Evolutionary conservation across 35 echinoderm and acorn worm species (phyloP), one percentile per base, ranked within the genome.

Genomic region (Holothuria glaberrima): DNA sequence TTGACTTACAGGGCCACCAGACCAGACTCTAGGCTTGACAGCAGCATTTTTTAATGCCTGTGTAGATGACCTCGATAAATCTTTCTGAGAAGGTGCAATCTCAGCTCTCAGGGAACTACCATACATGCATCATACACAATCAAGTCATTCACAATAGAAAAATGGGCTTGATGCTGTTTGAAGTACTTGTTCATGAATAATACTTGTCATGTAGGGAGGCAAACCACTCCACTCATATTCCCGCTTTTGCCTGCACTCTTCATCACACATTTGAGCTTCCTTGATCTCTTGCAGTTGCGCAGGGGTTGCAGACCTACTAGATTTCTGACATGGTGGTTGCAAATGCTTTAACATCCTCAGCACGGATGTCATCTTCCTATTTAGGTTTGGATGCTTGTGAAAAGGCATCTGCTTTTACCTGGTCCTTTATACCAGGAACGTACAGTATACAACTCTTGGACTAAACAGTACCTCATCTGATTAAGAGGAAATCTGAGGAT

Each of bases 31-130:
- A 54, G 21, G 91, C 91, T 14, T 73, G 26, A 5, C 32, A 2
- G 16, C 61, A 21, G 48, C 91, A 92, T 88, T 88, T 92, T 60
- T 45, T 88, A 7, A 92, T 73, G 18, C 91, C 91, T n/a, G n/a
- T n/a, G n/a, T 45, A 88, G 62, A 36, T 92, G 72, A 25, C 84
- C 83, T 34, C 65, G 32, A 44, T 92, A 71, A 26, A 92, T 82
- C 18, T 38, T 30, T 6, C 45, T 26, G 18, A 91, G 14, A 33
- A 84, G 84, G 48, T 89, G 73, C 22, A 69, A 29, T 36, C 73
- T 89, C 87, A 83, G 30, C 3, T 34, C 19, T 68, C 45, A 16
- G 12, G 75, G 86, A 29, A 93, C 31, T 2, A 88, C 69, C 0
- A 88, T 71, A 3, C 36, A 17, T 18, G 48, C 50, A 27, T 83